phyloP scores from a whole-genome alignment of 2,888 invertebrate genomes.

The Melikaiella ostensackeni region DNA sequence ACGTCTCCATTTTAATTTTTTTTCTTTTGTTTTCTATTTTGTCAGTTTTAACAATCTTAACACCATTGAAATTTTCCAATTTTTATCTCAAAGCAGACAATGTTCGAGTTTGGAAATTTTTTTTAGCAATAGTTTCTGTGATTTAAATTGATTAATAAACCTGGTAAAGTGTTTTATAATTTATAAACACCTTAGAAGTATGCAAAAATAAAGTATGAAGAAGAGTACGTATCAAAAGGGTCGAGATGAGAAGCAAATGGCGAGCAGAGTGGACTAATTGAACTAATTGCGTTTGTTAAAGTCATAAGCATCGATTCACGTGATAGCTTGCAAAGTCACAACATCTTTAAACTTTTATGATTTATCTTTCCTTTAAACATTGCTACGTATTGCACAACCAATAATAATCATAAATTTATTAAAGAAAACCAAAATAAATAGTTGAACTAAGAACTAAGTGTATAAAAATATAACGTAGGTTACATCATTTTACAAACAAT shows the following conservation, averaged over 20 bases:
- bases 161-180: background rate
- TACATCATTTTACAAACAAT: no score
- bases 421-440: background rate
- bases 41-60: no score
- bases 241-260: constrained; percentile 59
- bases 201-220: constrained; percentile 29
- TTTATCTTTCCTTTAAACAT: background rate
- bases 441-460: no score
- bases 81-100: no score
- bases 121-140: no score
- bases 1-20: no score
- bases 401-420: background rate
- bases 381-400: background rate
- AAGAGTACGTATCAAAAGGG: constrained; percentile 8
- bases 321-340: constrained; percentile 38
- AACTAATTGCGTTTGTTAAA: constrained; percentile 68
- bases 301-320: constrained; percentile 54
- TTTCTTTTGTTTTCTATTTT: no score
- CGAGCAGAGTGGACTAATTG: constrained; percentile 65
- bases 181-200: background rate
- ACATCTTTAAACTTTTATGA: constrained; percentile 22
- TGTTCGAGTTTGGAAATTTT: no score
- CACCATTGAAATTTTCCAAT: no score
- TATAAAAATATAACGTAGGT: no score
- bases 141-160: no score